A percentile compares a stretch with the other conserved stretches of the same genome.
Evolutionary conservation across 2,888 invertebrate genomes (phyloP).

Genomic region (Lepetodrilus schrolli): DNA sequence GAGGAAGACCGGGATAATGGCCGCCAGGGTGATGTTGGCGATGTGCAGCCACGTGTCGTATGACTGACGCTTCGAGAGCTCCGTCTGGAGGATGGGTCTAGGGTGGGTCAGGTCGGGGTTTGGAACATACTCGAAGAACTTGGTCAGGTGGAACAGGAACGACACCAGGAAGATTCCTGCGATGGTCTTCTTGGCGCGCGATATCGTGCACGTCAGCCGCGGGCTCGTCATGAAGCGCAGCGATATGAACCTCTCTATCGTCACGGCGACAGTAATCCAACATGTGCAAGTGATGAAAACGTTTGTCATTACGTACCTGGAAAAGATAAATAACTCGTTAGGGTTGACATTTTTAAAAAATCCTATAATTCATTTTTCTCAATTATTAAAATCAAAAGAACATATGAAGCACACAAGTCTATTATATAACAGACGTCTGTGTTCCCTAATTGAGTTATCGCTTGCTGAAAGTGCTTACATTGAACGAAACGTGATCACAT

Average conservation of each 20-base stretch:
- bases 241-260: conserved; percentile 54
- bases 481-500: neutral
- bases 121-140: conserved; percentile 51
- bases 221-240: conserved; percentile 53
- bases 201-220: conserved; percentile 44
- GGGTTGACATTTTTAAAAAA: neutral
- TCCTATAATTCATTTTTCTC: neutral
- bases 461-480: neutral
- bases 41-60: conserved; percentile 48
- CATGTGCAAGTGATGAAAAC: conserved; percentile 52
- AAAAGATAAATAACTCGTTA: conserved; percentile 11
- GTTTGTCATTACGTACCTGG: conserved; percentile 50
- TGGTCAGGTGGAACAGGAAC: conserved; percentile 49
- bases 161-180: conserved; percentile 46
- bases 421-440: neutral
- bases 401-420: neutral
- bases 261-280: conserved; percentile 60
- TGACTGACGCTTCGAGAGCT: conserved; percentile 39
- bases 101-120: conserved; percentile 40
- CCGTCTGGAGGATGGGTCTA: conserved; percentile 28
- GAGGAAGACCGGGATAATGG: conserved; percentile 46
- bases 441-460: neutral
- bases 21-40: conserved; percentile 46
- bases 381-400: neutral
- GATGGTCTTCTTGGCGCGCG: conserved; percentile 47